phyloP scores from a whole-genome alignment of 23 tunicate genomes.

The Aplidium turbinatum region DNA sequence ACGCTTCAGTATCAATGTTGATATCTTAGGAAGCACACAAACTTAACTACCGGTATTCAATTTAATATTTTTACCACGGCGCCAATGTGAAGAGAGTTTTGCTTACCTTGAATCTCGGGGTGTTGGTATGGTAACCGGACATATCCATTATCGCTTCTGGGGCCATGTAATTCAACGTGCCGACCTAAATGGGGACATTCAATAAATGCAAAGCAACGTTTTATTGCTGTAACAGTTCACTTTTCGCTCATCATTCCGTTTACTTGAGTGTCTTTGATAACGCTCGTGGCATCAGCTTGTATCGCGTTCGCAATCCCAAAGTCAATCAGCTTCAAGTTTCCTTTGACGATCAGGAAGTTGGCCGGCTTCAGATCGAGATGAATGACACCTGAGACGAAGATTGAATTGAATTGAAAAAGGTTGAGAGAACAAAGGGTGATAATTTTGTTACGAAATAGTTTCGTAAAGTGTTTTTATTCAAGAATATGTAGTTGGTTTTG shows the following conservation, averaged over 20 bases:
- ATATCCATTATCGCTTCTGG: slow-evolving; percentile 78
- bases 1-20: no score
- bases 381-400: slow-evolving; percentile 46
- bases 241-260: neutral
- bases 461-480: no score
- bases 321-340: slow-evolving; percentile 75
- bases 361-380: slow-evolving; percentile 92
- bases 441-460: no score
- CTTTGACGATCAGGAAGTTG: slow-evolving; percentile 72
- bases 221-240: neutral
- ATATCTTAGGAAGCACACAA: no score
- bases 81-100: no score
- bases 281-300: slow-evolving; percentile 79
- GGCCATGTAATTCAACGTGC: slow-evolving; percentile 94
- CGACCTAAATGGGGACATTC: slow-evolving; percentile 31
- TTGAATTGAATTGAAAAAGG: neutral
- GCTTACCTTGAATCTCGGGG: slow-evolving; percentile 44
- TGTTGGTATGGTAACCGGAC: slow-evolving; percentile 41
- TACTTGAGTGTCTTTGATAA: slow-evolving; percentile 82
- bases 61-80: no score
- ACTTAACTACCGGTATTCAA: no score
- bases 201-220: neutral
- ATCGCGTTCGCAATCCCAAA: slow-evolving; percentile 89
- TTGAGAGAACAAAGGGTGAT: neutral
- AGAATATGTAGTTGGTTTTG: no score